Percentiles rank a stretch among this genome's conserved stretches.
Evolutionary conservation across 1,140 invertebrate species (phyloP).

Genomic region (Drosophila pachea): DNA sequence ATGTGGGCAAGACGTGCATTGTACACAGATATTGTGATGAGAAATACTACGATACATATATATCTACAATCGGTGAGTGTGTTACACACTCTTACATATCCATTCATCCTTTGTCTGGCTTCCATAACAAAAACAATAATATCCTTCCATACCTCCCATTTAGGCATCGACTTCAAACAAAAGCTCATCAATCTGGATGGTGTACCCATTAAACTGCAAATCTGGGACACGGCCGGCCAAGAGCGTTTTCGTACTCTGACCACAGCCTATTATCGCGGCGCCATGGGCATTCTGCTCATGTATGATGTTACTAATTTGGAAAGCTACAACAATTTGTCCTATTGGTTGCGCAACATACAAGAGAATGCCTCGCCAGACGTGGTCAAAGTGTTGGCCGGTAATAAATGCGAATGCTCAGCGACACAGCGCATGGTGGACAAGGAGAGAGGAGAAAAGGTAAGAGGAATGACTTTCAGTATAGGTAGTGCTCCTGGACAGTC

Average conservation of each 20-base stretch:
- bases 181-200: conserved; percentile 93
- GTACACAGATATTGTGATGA: conserved; percentile 94
- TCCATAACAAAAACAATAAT: conserved; percentile 14
- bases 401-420: conserved; percentile 89
- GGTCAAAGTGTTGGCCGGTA: conserved; percentile 90
- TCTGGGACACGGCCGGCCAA: conserved; percentile 87
- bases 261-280: conserved; percentile 91
- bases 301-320: conserved; percentile 92
- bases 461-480: background rate
- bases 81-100: background rate
- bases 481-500: background rate
- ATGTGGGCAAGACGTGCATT: conserved; percentile 95
- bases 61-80: conserved; percentile 92
- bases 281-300: conserved; percentile 92
- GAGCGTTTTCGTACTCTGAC: conserved; percentile 84
- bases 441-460: conserved; percentile 88
- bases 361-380: conserved; percentile 93
- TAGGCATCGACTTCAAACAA: conserved; percentile 95
- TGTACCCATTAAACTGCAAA: conserved; percentile 91
- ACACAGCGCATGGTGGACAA: conserved; percentile 86
- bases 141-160: conserved; percentile 18
- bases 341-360: conserved; percentile 92
- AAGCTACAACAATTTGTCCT: conserved; percentile 91
- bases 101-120: conserved; percentile 17
- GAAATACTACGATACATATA: conserved; percentile 93